Conservation (phyloP, 2,888 invertebrate genomes). For the Drosophila sordidula region DNA sequence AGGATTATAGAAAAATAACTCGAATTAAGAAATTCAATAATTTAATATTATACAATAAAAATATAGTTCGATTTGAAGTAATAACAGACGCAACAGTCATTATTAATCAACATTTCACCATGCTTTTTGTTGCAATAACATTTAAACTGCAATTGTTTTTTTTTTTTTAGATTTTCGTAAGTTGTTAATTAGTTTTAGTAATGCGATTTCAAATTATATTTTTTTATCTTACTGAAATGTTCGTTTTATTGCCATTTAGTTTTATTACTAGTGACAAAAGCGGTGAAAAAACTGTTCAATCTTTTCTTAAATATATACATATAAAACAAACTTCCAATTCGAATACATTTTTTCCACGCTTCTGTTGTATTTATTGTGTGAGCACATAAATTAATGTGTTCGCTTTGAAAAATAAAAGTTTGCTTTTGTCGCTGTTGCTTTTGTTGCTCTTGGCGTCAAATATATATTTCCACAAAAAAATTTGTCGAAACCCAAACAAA, state of each 20-base stretch:
- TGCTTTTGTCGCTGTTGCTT: constrained; percentile 20
- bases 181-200: too few species aligned
- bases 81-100: background rate
- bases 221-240: background rate
- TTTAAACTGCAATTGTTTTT: background rate
- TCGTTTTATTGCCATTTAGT: constrained; percentile 9
- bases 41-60: background rate
- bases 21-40: too few species aligned
- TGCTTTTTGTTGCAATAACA: background rate
- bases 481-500: constrained; percentile 38
- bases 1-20: too few species aligned
- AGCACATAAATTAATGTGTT: constrained; percentile 51
- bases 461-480: constrained; percentile 32
- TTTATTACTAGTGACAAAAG: background rate
- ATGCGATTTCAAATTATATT: too few species aligned
- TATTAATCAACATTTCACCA: background rate
- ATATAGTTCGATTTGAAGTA: background rate
- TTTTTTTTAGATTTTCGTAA: too few species aligned
- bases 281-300: constrained; percentile 4
- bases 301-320: constrained; percentile 4
- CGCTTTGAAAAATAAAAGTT: constrained; percentile 48
- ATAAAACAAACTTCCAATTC: constrained; percentile 19
- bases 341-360: constrained; percentile 28
- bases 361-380: constrained; percentile 23
- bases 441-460: constrained; percentile 36